Base-by-base conservation (phyloP, 2,888 invertebrate genomes). In the Ichneumon xanthorius region DNA sequence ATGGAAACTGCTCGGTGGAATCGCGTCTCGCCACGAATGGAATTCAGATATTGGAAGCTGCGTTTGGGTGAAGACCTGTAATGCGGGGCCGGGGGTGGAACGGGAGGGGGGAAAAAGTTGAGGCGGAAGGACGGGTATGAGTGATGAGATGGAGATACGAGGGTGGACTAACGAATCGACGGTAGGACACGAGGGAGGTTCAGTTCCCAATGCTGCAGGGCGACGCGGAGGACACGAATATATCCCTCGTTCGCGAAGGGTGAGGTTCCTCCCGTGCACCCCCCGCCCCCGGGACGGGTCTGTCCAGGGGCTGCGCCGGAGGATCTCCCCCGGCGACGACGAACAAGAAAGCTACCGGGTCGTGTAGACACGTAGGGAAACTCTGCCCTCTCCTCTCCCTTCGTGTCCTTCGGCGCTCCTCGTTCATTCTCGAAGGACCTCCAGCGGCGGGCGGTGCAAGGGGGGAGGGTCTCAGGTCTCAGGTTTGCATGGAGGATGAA, bases 131-230 rank as follows among this genome's bases (percentile, higher is more conserved):
- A 37, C 71, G 16, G 16, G 40, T 7, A 37, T 63, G 48, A 65
- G 53, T 58, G 78, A 68, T 50, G 72, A 63, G 73, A 58, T 63
- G 65, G 55, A 73, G 68, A 79, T 72, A 83, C 82, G 80, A 83
- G 85, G 85, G 71, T 68, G 79, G 80, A 73, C 84, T 84, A 84
- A 84, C 84, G 84, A 84, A 84, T 84, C 70, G 84, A 70, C 71
- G 80, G 58, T 53, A 19, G 65, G 19, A 63, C 48, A 63, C 37
- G 45, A 19, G 26, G 45, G 55, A 16, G 33, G 26, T 73, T 65
- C 48, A 30, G 77, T 84, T 77, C 72, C 80, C 80, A 40, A 84
- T 80, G 80, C 80, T 37, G 70, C n/a, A 30, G 11, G 70, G 22
- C 14, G 48, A 75, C 19, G 37, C 22, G 45, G 45, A 22, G 68